Evolutionary conservation across 2,888 invertebrate species (phyloP).

Genomic region (Hecatera dysodea): DNA sequence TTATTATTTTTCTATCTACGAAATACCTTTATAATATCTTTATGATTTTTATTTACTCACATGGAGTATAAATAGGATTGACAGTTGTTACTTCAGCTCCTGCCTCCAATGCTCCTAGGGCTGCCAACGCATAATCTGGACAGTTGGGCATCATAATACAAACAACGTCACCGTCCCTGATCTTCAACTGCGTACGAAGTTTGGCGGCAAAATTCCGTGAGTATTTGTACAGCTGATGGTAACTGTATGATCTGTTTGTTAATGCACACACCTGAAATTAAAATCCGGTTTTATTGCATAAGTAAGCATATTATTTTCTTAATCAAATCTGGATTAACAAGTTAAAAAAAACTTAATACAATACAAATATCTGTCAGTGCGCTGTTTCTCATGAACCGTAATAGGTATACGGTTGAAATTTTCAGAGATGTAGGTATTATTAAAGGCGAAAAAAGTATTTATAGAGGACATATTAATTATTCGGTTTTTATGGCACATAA

Average conservation of each 20-base stretch:
- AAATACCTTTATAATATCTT: too few relatives aligned
- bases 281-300: background rate
- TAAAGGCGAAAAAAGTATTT: too few relatives aligned
- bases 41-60: constrained; percentile 76
- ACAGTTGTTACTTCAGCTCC: constrained; percentile 92
- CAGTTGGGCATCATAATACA: constrained; percentile 93
- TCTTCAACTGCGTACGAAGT: constrained; percentile 91
- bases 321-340: too few relatives aligned
- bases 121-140: constrained; percentile 92
- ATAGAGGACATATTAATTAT: too few relatives aligned
- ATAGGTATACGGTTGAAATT: too few relatives aligned
- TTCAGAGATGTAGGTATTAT: too few relatives aligned
- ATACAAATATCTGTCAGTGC: too few relatives aligned
- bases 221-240: constrained; percentile 91
- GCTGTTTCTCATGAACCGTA: too few relatives aligned
- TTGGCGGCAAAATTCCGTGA: constrained; percentile 92
- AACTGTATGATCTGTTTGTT: constrained; percentile 93
- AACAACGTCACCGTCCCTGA: constrained; percentile 91
- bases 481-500: too few relatives aligned
- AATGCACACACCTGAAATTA: constrained; percentile 92
- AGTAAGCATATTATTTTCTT: too few relatives aligned
- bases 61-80: constrained; percentile 93
- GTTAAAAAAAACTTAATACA: too few relatives aligned
- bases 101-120: constrained; percentile 92
- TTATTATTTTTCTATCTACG: too few relatives aligned